Base-by-base conservation (phyloP, 1,140 invertebrate genomes). In the Helicorthomorpha holstii region DNA sequence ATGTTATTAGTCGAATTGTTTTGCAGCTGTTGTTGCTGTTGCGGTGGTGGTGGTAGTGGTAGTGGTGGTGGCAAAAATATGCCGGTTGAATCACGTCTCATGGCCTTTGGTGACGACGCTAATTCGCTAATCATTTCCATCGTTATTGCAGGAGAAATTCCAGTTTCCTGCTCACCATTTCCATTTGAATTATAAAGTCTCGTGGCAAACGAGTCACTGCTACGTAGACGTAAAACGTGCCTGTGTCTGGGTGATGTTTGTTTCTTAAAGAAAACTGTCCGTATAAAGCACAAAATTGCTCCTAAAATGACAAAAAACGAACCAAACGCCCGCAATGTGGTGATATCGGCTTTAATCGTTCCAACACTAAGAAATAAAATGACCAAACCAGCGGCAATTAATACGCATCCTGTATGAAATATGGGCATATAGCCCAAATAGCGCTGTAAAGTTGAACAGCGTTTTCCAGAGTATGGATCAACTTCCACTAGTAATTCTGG, bases 301-400 rank as follows among this genome's bases (percentile, higher is more conserved):
- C 51, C 51, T 22, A 52, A 27, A 14, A 19, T 22, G 3, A 52
- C 27, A 3, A 52, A n/a, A n/a, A 24, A 52, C 2, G 51, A 52
- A 7, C 51, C 51, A 2, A 25, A 19, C 4, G 45, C 51, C 3
- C 51, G 2, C 19, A 52, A 4, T 19, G 44, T 27, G 25, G 23
- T 48, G 10, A 52, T 27, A 27, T 52, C 51, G 10, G 26, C 51
- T 41, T 52, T 52, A 24, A 52, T 52, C 4, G 43, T 41, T n/a
- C 51, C 34, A 7, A 52, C 45, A 24, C 51, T 52, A 3, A 52
- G 12, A 25, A 52, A 52, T 7, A 52, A 44, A 10, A 52, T 48
- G 26, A 52, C 19, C 19, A 52, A 29, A 3, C 51, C 51, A 21
- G n/a, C 45, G 3, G 26, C 51, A 19, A 52, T n/a, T n/a, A 52